Conservation (phyloP, 2,888 invertebrate species). For the Apamea anceps region DNA sequence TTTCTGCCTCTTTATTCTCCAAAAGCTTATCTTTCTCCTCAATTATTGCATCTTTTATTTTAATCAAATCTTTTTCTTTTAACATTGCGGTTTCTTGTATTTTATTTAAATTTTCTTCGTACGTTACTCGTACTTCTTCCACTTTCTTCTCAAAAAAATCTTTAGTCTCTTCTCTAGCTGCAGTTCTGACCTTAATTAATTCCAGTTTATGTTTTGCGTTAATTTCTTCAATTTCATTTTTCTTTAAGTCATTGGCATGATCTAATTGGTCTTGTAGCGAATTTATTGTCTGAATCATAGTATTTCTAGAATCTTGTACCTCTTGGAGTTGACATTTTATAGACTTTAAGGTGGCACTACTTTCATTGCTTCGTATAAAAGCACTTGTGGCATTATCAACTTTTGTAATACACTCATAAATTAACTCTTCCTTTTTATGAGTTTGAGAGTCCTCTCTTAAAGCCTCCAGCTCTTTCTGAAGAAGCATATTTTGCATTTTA, state of each 20-base stretch:
- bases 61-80: conserved; percentile 70
- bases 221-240: conserved; percentile 79
- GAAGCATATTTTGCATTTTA: conserved; percentile 81
- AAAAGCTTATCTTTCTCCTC: conserved; percentile 76
- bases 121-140: conserved; percentile 74
- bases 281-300: conserved; percentile 75
- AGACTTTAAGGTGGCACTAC: conserved; percentile 72
- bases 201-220: conserved; percentile 79
- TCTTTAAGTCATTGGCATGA: conserved; percentile 76
- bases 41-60: conserved; percentile 71
- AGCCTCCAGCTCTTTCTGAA: conserved; percentile 77
- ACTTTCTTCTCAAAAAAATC: conserved; percentile 76
- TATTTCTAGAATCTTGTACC: conserved; percentile 76
- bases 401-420: conserved; percentile 66
- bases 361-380: conserved; percentile 68
- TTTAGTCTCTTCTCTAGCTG: conserved; percentile 76
- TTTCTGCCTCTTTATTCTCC: conserved; percentile 78
- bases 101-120: conserved; percentile 74
- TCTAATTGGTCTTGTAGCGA: conserved; percentile 77
- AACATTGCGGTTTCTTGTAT: conserved; percentile 67
- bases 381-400: conserved; percentile 75
- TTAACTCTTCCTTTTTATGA: conserved; percentile 61
- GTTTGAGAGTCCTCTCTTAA: conserved; percentile 75
- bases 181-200: conserved; percentile 74
- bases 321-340: conserved; percentile 79